These are phyloP conservation scores for Tapirus indicus DNA, from an alignment of 2,797 vertebrate genomes.

Conservation along the genomic window DNA sequence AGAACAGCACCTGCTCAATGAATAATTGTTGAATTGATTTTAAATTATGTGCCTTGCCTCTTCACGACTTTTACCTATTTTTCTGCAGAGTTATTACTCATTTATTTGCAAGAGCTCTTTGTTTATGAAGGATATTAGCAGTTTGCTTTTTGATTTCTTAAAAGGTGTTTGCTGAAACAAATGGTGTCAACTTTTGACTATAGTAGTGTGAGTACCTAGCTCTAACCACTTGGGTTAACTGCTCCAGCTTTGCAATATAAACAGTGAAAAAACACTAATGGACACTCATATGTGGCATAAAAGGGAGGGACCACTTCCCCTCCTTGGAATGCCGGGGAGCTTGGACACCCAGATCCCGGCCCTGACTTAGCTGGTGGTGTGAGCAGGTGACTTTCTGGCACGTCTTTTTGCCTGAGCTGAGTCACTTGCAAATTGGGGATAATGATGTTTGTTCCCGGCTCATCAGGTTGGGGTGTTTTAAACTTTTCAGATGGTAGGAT, in stretches of 20 bases:
- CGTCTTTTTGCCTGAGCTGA: conserved; percentile 21
- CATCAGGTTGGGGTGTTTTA: conserved; percentile 16
- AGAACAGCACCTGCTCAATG: not conserved
- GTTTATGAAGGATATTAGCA: not conserved
- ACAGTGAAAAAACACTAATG: not conserved
- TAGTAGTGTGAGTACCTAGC: accelerated
- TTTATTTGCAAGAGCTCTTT: not conserved
- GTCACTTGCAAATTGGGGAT: conserved; percentile 47
- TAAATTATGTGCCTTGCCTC: not conserved
- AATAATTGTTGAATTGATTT: not conserved
- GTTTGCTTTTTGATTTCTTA: not conserved
- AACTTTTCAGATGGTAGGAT: not conserved
- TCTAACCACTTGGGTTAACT: not conserved
- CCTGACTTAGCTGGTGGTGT: not conserved
- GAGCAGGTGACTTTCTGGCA: not conserved
- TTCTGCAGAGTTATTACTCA: not conserved
- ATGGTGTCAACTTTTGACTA: not conserved
- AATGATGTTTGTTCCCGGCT: not conserved
- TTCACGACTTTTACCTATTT: not conserved
- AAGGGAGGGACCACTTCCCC: not conserved
- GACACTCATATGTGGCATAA: not conserved
- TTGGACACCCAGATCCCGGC: not conserved
- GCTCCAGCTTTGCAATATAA: not conserved
- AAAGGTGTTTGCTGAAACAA: not conserved
- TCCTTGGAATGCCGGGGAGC: conserved; percentile 1